Evolutionary conservation across 2,113 vertebrate genomes (phyloP), one percentile per base, ranked within the genome.

Genomic region (Actenoides hombroni): DNA sequence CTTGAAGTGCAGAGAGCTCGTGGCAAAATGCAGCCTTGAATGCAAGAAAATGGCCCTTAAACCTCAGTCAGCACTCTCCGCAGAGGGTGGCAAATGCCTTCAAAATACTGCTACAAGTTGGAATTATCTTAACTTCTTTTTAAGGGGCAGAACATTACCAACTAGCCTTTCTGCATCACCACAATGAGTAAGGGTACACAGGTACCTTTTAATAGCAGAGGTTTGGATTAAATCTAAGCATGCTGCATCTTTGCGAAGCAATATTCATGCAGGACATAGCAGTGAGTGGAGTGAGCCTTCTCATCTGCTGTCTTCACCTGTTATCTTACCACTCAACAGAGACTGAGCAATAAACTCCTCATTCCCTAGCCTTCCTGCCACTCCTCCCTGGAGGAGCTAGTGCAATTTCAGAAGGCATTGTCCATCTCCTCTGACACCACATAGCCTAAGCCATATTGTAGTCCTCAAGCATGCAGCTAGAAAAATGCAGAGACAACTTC

Each of bases 301-400:
- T 57, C 0, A 0, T 80, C 13, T 37, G 13, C 63, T 83, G 16
- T 31, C 39, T 91, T 73, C 77, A 40, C 40, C 56, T 40, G 8
- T 0, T 0, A 0, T 68, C 29, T 73, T 56, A 31, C 33, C 35
- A 35, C 16, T 56, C 33, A 61, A 48, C 48, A 75, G 57, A 74
- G 18, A 53, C 18, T 13, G 29, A 77, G 44, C n/a, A 78, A 70
- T 33, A 63, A 74, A 31, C 6, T 75, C 35, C 19, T 86, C 19
- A 18, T 46, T 59, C 24, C 33, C 83, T 74, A 40, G 21, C 16
- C 4, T 26, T 49, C 42, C 70, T 70, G n/a, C 33, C 74, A 21
- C 17, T 63, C 26, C 26, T 63, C 23, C 40, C 73, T 23, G 20
- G 42, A 78, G 26, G 31, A 87, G 15, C 37, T 31, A 44, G 28